These are phyloP conservation scores for Tubulanus polymorphus DNA, from an alignment of 2,888 invertebrate genomes.

Conservation along the genomic window DNA sequence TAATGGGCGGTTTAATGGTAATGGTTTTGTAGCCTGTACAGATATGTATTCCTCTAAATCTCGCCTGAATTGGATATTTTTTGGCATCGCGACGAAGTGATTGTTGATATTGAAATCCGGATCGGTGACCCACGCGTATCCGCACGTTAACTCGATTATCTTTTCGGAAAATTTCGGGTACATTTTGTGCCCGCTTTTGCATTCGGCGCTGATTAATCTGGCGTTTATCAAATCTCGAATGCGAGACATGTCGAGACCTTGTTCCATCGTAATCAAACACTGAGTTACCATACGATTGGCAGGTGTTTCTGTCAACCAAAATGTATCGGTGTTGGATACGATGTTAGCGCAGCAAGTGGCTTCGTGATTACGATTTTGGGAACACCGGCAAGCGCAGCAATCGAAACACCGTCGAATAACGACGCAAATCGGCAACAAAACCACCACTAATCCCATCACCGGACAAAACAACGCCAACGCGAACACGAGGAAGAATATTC, in stretches of 20 bases:
- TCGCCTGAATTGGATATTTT: constrained; percentile 40
- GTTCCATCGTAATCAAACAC: constrained; percentile 57
- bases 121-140: constrained; percentile 58
- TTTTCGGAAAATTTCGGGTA: constrained; percentile 57
- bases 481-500: constrained; percentile 41
- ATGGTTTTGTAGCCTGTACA: constrained; percentile 51
- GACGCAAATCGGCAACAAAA: constrained; percentile 49
- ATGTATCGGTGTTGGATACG: constrained; percentile 53
- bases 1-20: constrained; percentile 55
- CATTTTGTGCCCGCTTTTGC: constrained; percentile 45
- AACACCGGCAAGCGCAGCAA: constrained; percentile 39
- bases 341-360: constrained; percentile 42
- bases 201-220: constrained; percentile 52
- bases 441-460: constrained; percentile 48
- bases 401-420: constrained; percentile 39
- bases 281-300: constrained; percentile 51
- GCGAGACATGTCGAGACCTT: constrained; percentile 53
- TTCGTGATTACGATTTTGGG: constrained; percentile 26
- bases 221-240: constrained; percentile 55
- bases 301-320: constrained; percentile 54
- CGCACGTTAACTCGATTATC: constrained; percentile 50
- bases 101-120: constrained; percentile 56
- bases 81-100: constrained; percentile 55
- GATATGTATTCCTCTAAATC: constrained; percentile 56
- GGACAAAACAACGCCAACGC: constrained; percentile 55